These are phyloP conservation scores for Dryomyza anilis DNA, from an alignment of 2,888 invertebrate genomes.

Conservation along the genomic window DNA sequence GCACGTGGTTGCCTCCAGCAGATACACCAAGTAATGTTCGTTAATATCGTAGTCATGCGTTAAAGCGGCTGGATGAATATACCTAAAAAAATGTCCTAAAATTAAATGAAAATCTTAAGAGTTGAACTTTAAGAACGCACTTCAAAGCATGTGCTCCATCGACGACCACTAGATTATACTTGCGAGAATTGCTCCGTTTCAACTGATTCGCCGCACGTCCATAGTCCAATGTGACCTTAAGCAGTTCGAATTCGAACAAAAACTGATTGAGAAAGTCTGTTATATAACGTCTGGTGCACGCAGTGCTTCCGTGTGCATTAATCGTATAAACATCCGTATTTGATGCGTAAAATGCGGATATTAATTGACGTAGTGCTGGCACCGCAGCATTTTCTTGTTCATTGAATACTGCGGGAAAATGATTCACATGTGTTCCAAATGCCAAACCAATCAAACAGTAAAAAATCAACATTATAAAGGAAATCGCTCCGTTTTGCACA, in stretches of 20 bases:
- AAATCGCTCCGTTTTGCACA: neutral
- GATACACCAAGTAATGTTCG: conserved; percentile 37
- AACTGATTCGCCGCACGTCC: no score
- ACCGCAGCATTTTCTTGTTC: neutral
- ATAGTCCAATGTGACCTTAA: neutral
- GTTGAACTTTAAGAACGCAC: no score
- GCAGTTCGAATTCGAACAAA: conserved; percentile 7
- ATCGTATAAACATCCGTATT: conserved; percentile 14
- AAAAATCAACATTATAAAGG: neutral
- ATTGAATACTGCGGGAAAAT: neutral
- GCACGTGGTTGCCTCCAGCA: conserved; percentile 15
- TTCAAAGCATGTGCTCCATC: conserved; percentile 22
- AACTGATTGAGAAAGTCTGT: neutral
- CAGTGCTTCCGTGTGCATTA: neutral
- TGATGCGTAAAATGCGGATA: conserved; percentile 5
- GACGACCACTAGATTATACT: conserved; percentile 29
- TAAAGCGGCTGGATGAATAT: conserved; percentile 18
- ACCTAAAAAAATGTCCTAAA: no score
- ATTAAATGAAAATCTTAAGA: no score
- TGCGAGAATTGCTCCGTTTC: no score
- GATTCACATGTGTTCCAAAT: neutral
- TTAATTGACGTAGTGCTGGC: conserved; percentile 5
- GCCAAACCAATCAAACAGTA: neutral
- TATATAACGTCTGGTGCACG: conserved; percentile 11
- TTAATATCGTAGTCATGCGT: conserved; percentile 35